Evolutionary conservation across 2,113 vertebrate species (phyloP).

Genomic region (Pterocles gutturalis): DNA sequence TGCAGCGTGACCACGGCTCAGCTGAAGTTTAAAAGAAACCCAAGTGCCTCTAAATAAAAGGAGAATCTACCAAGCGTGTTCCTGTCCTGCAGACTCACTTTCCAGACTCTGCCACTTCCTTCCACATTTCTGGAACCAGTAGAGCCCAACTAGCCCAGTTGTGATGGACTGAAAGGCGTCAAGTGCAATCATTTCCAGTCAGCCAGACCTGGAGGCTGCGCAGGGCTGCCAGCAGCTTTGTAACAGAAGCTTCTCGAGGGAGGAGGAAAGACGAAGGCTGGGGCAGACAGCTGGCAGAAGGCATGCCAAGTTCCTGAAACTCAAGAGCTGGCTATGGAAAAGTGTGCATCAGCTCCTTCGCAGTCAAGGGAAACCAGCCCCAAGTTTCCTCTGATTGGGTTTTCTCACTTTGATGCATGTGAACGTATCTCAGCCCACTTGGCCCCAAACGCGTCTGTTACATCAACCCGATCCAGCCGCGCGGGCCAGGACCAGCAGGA

Average conservation of each 20-base stretch:
- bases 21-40: not conserved
- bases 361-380: not conserved
- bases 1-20: not conserved
- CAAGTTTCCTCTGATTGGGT: not conserved
- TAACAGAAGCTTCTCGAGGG: not conserved
- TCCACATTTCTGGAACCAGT: not conserved
- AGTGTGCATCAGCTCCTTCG: not conserved
- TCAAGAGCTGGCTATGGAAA: not conserved
- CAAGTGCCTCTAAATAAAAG: not conserved
- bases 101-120: not conserved
- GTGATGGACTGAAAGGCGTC: not conserved
- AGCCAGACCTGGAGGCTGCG: not conserved
- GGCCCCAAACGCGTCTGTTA: not conserved
- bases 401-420: not conserved
- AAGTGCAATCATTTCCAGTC: not conserved
- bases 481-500: not conserved
- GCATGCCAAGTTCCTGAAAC: conserved; percentile 25
- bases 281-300: not conserved
- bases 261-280: not conserved
- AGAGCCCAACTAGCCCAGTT: not conserved
- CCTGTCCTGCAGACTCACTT: not conserved
- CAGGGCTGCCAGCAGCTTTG: not conserved
- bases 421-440: not conserved
- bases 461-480: not conserved
- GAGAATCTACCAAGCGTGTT: not conserved